phyloP scores from a whole-genome alignment of 2,113 vertebrate species.

The Podocnemis expansa region DNA sequence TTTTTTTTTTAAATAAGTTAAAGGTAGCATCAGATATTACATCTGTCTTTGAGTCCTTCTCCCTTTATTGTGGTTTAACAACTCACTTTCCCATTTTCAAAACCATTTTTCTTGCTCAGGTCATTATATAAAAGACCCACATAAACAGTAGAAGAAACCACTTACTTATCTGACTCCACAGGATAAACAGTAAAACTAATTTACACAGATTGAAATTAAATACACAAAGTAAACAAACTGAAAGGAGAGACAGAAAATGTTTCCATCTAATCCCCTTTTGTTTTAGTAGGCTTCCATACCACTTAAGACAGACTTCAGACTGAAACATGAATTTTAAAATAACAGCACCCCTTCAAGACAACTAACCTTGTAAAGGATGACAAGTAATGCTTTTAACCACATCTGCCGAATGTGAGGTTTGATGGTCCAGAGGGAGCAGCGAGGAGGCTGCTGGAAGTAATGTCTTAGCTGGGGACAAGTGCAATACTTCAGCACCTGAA shows the following conservation, averaged over 20 bases:
- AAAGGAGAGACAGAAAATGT: not conserved
- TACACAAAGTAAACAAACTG: not conserved
- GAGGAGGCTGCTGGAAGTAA: conserved; percentile 97
- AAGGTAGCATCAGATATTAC: not conserved
- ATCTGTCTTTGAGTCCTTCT: not conserved
- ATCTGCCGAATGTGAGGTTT: conserved; percentile 96
- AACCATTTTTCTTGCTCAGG: not conserved
- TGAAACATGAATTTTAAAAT: not conserved
- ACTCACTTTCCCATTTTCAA: not conserved
- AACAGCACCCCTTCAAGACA: not conserved
- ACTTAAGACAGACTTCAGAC: not conserved
- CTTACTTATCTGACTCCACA: not conserved
- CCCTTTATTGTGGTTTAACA: not conserved
- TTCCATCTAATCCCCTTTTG: not conserved
- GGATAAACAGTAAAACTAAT: not conserved
- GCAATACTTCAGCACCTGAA: conserved; percentile 97
- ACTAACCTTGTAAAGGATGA: conserved; percentile 97
- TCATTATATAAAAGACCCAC: not conserved
- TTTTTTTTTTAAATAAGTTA: not conserved
- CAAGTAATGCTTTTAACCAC: conserved; percentile 97
- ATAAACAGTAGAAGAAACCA: not conserved
- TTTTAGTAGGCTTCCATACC: not conserved
- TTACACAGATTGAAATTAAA: not conserved
- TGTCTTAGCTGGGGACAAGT: conserved; percentile 96
- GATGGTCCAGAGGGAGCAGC: conserved; percentile 96